Conservation (phyloP, 2,113 vertebrate genomes). For the Passer montanus region DNA sequence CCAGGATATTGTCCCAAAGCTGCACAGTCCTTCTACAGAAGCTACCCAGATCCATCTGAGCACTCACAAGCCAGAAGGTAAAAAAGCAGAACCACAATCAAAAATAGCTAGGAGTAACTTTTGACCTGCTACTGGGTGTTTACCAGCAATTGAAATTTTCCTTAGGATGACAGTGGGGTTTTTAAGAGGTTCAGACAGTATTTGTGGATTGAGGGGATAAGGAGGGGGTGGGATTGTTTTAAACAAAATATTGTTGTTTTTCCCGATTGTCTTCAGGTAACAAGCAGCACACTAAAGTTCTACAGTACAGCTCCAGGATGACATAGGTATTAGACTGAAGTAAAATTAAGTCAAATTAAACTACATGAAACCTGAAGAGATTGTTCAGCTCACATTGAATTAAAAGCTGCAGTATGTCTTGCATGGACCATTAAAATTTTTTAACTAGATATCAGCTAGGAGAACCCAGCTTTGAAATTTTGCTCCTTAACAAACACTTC, state of each 20-base stretch:
- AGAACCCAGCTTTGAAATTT: background rate
- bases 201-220: background rate
- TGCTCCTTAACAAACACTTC: background rate
- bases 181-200: background rate
- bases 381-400: background rate
- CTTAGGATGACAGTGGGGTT: background rate
- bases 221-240: background rate
- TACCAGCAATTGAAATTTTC: background rate
- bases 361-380: background rate
- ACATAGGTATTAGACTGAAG: background rate
- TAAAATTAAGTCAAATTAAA: background rate
- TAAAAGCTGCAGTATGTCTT: background rate
- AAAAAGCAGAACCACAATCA: background rate
- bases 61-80: background rate
- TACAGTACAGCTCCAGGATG: background rate
- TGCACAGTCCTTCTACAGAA: background rate
- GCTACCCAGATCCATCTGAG: background rate
- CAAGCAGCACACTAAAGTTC: background rate
- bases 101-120: background rate
- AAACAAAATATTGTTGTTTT: background rate
- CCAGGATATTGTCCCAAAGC: background rate
- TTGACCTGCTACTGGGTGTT: background rate
- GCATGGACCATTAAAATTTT: background rate
- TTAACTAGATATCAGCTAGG: background rate
- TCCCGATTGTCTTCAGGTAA: background rate